Percentiles rank a stretch among this genome's conserved stretches.
Conservation (phyloP, 1,140 invertebrate genomes). For the Trinorchestia longiramus region DNA sequence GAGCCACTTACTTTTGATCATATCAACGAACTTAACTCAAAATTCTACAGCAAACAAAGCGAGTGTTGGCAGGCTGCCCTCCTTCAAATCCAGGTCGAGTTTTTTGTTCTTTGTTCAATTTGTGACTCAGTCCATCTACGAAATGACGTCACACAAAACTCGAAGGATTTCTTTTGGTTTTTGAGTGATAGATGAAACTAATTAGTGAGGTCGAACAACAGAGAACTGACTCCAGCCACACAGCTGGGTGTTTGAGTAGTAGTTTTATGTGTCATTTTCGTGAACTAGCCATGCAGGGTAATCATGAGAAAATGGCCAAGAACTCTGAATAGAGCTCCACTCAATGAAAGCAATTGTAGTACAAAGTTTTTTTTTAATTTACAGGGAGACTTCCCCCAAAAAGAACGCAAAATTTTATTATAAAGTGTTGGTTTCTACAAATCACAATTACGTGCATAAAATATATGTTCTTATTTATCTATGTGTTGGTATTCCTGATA, state of each 20-base stretch:
- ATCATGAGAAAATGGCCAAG: background rate
- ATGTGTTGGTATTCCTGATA: too few species aligned
- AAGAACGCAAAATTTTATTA: too few species aligned
- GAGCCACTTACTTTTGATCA: too few species aligned
- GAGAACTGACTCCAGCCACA: background rate
- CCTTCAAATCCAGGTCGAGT: background rate
- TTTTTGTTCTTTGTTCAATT: conserved; percentile 38
- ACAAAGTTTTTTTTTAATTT: background rate
- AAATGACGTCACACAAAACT: conserved; percentile 43
- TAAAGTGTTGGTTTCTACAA: too few species aligned
- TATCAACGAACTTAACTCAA: too few species aligned
- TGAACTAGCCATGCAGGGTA: background rate
- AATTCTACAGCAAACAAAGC: too few species aligned
- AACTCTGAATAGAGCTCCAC: background rate
- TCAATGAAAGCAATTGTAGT: background rate
- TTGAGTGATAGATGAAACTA: conserved; percentile 45
- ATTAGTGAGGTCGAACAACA: conserved; percentile 20
- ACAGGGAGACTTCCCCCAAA: too few species aligned
- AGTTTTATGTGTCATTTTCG: background rate
- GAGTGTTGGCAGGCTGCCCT: too few species aligned
- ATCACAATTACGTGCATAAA: too few species aligned
- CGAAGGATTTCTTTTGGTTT: conserved; percentile 12
- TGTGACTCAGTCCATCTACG: background rate
- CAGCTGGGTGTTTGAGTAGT: background rate
- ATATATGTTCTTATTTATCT: too few species aligned